Conservation (phyloP, 1,140 invertebrate species). For the Plutomurus gul region DNA sequence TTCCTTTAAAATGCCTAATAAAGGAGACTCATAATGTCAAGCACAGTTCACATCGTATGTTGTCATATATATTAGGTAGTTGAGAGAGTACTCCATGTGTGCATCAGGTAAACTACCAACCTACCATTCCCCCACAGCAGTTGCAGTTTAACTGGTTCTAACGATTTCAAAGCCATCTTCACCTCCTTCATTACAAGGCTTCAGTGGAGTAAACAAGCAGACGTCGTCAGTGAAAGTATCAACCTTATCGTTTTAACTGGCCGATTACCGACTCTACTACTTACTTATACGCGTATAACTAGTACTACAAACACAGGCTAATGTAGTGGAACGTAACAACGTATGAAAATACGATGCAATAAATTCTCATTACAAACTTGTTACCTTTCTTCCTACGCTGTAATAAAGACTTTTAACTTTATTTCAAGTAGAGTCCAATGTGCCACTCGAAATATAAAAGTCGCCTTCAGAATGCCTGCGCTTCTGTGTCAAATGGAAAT, state of each 20-base stretch:
- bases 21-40: neutral
- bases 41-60: neutral
- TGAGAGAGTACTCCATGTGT: neutral
- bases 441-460: neutral
- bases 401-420: neutral
- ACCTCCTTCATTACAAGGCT: too few relatives aligned
- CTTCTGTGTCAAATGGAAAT: slow-evolving; percentile 13
- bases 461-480: neutral
- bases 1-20: neutral
- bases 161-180: too few relatives aligned
- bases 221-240: too few relatives aligned
- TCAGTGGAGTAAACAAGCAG: too few relatives aligned
- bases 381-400: slow-evolving; percentile 21
- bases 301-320: too few relatives aligned
- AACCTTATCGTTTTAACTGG: neutral
- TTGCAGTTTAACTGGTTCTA: too few relatives aligned
- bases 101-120: neutral
- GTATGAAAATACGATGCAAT: slow-evolving; percentile 27
- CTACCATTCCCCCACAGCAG: neutral
- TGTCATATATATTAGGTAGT: neutral
- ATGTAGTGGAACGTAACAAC: too few relatives aligned
- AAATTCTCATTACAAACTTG: slow-evolving; percentile 32
- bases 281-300: too few relatives aligned
- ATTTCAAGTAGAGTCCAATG: slow-evolving; percentile 21
- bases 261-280: neutral